phyloP scores from a whole-genome alignment of 2,113 vertebrate species.

The Toxotes chatareus region DNA sequence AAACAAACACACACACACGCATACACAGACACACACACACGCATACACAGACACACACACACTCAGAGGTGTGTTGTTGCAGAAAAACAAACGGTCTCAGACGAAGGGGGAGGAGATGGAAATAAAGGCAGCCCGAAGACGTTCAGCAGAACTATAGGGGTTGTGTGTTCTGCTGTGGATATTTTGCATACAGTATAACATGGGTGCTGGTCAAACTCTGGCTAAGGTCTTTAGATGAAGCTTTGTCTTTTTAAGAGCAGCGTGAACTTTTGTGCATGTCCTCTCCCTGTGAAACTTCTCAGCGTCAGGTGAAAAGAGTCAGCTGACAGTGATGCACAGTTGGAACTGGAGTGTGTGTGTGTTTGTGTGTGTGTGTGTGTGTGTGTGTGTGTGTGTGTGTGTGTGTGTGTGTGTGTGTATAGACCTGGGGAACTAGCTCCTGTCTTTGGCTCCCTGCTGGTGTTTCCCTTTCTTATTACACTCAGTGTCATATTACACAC shows the following conservation, averaged over 20 bases:
- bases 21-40: not conserved
- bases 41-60: too few species aligned
- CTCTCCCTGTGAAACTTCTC: not conserved
- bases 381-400: too few species aligned
- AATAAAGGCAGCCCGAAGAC: not conserved
- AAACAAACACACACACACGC: not conserved
- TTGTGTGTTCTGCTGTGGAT: not conserved
- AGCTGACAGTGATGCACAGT: not conserved
- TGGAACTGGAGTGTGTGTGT: too few species aligned
- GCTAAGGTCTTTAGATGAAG: not conserved
- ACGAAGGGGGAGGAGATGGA: constrained; percentile 1
- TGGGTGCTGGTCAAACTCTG: not conserved
- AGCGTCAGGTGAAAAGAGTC: not conserved
- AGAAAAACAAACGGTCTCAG: constrained; percentile 36
- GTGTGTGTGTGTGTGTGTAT: too few species aligned
- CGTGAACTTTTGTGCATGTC: not conserved
- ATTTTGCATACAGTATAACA: not conserved
- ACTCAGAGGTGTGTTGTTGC: too few species aligned
- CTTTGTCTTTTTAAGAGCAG: not conserved
- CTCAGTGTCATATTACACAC: too few species aligned
- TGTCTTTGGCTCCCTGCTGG: too few species aligned
- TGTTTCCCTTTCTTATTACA: too few species aligned
- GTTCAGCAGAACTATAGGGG: not conserved
- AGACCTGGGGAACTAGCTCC: too few species aligned
- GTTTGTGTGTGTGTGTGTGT: too few species aligned